Evolutionary conservation across 2,113 vertebrate genomes (phyloP), one percentile per base, ranked within the genome.

Genomic region (Macaca nemestrina): DNA sequence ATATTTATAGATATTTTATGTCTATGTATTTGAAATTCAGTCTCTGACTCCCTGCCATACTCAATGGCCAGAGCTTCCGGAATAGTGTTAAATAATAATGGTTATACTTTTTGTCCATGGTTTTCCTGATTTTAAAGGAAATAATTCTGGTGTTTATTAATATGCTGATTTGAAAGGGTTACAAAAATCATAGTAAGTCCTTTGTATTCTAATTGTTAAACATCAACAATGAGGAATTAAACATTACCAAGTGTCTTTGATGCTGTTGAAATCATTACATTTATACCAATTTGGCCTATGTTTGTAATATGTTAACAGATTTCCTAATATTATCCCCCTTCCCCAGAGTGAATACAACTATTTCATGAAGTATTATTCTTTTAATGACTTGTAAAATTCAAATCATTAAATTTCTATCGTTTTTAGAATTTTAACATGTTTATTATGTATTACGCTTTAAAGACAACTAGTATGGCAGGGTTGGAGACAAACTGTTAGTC

Each of bases 231-330:
- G 35, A 38, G 48, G 18, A 97, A 67, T 23, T 64, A 68, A 93
- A 92, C 40, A 50, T 95, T 84, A 67, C 18, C 35, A 81, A 80
- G 72, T 96, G 11, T 67, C 75, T 87, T 79, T 83, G n/a, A 13
- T 80, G n/a, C 30, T 78, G 8, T 35, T 89, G 70, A 95, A 96
- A 96, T 98, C 78, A 91, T 73, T 93, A 78, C 13, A 4, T 86
- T 84, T 75, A 16, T 61, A 45, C 40, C 27, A 35, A 35, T 81
- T 93, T 86, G 72, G 18, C 52, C 55, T 70, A 6, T 82, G 30
- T 38, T 38, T 91, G 20, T 95, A 57, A 87, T 61, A 72, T 45
- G 38, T 73, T 87, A 89, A 50, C 50, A 93, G 64, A 81, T 78
- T 81, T 95, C 57, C 84, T 90, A 81, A 79, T 73, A 18, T 48